Base-by-base conservation (phyloP, 2,888 invertebrate genomes). In the Drosophila neonasuta region DNA sequence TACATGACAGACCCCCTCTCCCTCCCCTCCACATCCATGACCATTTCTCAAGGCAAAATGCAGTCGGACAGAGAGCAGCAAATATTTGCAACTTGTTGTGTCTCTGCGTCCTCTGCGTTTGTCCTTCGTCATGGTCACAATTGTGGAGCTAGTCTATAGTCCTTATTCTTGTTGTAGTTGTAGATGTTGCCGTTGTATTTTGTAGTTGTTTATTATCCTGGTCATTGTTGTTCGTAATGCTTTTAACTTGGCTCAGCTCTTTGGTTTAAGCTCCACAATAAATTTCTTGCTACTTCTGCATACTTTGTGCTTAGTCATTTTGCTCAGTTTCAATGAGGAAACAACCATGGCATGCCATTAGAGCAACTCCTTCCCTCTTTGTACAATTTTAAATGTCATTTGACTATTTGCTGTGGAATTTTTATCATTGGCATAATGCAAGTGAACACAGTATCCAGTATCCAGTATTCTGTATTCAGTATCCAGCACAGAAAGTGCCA, bases 11-110 rank as follows among this genome's bases (percentile, higher is more conserved):
- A 45, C 36, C 36, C 59, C 50, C 15, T 9, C 20, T 10, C 30
- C n/a, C 9, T 8, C 7, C 36, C 8, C 41, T 13, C 30, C 20
- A 54, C 55, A 50, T 61, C 50, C 62, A 76, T 63, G 63, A 74
- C 61, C 80, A 72, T 82, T 73, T 73, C 65, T 67, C 83, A 80
- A 55, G 75, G 70, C 67, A 60, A 81, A 77, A 62, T 70, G 68
- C 79, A 75, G 74, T 74, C 48, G 69, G 68, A 62, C 75, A 51
- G 56, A 65, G 64, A 63, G 56, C 46, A 61, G 46, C 74, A 81
- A 80, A 83, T 79, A 81, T 84, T 81, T 81, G 78, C 77, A 79
- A 79, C 82, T 85, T 71, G 78, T 80, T 81, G 84, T 79, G 45
- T 72, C 36, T 46, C 20, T 20, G 20, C 20, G 20, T 20, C 68